Base-by-base conservation (phyloP, 2,888 invertebrate species). In the Leptodirus hochenwartii region DNA sequence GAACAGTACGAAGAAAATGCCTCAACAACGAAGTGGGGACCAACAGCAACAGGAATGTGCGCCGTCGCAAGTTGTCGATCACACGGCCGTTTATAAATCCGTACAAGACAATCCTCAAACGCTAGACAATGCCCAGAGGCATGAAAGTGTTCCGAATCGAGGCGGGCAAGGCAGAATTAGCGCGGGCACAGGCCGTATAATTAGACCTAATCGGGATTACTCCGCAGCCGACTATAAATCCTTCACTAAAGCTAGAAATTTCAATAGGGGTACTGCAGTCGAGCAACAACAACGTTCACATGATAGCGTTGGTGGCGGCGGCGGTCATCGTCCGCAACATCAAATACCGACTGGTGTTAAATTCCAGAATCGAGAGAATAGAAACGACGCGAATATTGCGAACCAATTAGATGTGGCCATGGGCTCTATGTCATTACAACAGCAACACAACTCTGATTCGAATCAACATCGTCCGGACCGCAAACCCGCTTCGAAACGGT, bases 401-500 rank as follows among this genome's bases (percentile, higher is more conserved):
- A 50, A 22, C 53, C 51, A 33, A n/a, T n/a, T n/a, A n/a, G n/a
- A n/a, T n/a, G n/a, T n/a, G n/a, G n/a, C n/a, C n/a, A n/a, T n/a
- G n/a, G n/a, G n/a, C n/a, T n/a, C n/a, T n/a, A n/a, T n/a, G n/a
- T n/a, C n/a, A n/a, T n/a, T n/a, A n/a, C n/a, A n/a, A n/a, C n/a
- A n/a, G n/a, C n/a, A n/a, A n/a, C n/a, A n/a, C n/a, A n/a, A n/a
- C n/a, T n/a, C n/a, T n/a, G n/a, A n/a, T n/a, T n/a, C n/a, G n/a
- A n/a, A n/a, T n/a, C n/a, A n/a, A n/a, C n/a, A n/a, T n/a, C n/a
- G n/a, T n/a, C n/a, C n/a, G n/a, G n/a, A n/a, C n/a, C n/a, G n/a
- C n/a, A 54, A 54, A 36, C 64, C 66, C 10, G 62, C 64, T 33
- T 61, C 64, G 34, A 69, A 69, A 40, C 53, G 68, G 9, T 69